Base-by-base conservation (phyloP, 2,888 invertebrate genomes). In the Gymnocheta viridis region DNA sequence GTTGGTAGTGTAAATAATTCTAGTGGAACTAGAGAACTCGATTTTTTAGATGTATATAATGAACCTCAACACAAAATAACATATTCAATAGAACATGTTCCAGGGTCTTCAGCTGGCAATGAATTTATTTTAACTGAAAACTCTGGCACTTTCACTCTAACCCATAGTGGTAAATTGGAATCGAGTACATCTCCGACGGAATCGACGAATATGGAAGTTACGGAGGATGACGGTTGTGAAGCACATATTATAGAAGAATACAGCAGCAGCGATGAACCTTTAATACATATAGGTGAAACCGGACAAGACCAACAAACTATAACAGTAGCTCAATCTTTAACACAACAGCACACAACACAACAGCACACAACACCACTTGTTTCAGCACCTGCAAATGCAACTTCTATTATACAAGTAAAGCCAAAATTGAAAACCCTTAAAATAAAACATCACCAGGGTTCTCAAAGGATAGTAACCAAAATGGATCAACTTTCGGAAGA, bases 61-160 rank as follows among this genome's bases (percentile, higher is more conserved):
- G 91, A 91, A 22, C 87, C 87, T 29, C 89, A 90, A 69, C 91
- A 90, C 17, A 91, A 91, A 82, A 90, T 91, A 0, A 90, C 91
- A 2, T 92, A 91, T 70, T 89, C 91, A 12, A 91, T 92, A 56
- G 91, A 92, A 38, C 91, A 90, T 58, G 90, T 91, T 82, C 88
- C 88, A 2, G 91, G 89, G 9, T 87, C 88, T 38, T 85, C 88
- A 3, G 88, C 86, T 67, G 90, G 90, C 14, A 91, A 89, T 83
- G 92, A 92, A 62, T 92, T 89, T 60, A 92, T 92, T 70, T 85
- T 92, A 19, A 90, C 91, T 0, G 92, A 91, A 72, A 91, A 89
- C 60, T 89, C 90, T 0, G 91, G 91, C n/a, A 89, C 91, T 24
- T 89, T 88, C 24, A 91, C 91, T 2, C 86, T 91, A 4, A 91